These are phyloP conservation scores for Dysdera silvatica DNA, from an alignment of 1,140 invertebrate genomes.

Conservation along the genomic window DNA sequence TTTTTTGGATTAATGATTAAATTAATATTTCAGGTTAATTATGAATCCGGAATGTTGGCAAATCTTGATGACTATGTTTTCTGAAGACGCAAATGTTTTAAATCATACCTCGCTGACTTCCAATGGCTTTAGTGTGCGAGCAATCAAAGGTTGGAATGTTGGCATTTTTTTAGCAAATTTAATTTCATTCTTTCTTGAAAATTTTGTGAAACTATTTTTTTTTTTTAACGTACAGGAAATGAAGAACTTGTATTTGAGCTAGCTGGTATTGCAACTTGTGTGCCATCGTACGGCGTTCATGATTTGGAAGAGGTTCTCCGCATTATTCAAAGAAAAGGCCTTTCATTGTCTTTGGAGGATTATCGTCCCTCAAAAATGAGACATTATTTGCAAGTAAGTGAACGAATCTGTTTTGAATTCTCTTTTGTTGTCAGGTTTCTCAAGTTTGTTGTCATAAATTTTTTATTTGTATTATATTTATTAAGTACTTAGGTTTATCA, in stretches of 20 bases:
- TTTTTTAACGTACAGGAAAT: not conserved
- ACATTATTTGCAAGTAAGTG: constrained; percentile 15
- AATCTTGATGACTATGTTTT: no score
- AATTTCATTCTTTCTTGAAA: not conserved
- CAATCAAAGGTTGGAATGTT: constrained; percentile 10
- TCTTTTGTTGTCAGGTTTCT: no score
- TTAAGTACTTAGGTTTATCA: no score
- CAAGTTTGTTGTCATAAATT: no score
- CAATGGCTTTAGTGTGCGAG: constrained; percentile 11
- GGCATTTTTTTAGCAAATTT: no score
- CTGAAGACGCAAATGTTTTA: no score
- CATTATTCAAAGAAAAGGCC: constrained; percentile 25
- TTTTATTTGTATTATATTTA: no score
- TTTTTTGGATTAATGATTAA: no score
- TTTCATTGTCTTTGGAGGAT: not conserved
- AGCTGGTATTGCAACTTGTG: constrained; percentile 32
- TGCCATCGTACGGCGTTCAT: constrained; percentile 39
- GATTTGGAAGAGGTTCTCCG: constrained; percentile 40
- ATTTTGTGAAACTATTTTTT: not conserved
- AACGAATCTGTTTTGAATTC: no score
- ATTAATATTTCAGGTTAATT: no score
- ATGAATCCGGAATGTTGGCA: no score
- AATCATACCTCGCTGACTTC: no score
- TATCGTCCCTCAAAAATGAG: constrained; percentile 17
- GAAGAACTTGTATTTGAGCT: constrained; percentile 31